Base-by-base conservation (phyloP, 2,113 vertebrate genomes). In the Dipodomys merriami region DNA sequence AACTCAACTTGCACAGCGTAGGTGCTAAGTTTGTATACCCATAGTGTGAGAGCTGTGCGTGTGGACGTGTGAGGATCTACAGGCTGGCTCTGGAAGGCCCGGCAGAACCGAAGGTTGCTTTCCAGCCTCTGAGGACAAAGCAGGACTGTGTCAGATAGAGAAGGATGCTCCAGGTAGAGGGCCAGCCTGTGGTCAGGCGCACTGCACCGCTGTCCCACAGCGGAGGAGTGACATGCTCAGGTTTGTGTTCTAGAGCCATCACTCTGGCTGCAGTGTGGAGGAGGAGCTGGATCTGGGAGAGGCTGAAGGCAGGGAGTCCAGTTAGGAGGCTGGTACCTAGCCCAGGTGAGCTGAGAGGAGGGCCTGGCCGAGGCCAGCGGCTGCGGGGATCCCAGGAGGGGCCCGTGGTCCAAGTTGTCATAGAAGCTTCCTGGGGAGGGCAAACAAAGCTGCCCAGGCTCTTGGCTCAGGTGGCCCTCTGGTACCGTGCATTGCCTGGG, bases 221-320 rank as follows among this genome's bases (percentile, higher is more conserved):
- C 7, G 18, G 76, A n/a, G n/a, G 39, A 71, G 44, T 92, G 95
- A 86, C 80, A 11, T 4, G 18, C 94, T 67, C 81, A 95, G 96
- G 93, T 90, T 29, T 96, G 90, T 94, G 96, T 95, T 96, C 62
- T 95, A 95, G 96, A 94, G 90, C 49, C 86, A 71, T 44, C 53
- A 12, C 90, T 94, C 89, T 92, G 95, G 94, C 96, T 81, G 93
- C 93, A 94, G 77, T 95, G 93, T 53, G 96, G 90, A 95, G 92
- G 89, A 95, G 80, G 94, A 94, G 88, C 95, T 94, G 93, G 81
- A 91, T 81, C 96, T 85, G 93, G 96, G 94, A 81, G 83, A 96
- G 96, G 91, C 96, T 94, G 95, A 73, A 94, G 96, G 95, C 95
- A 95, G 96, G 96, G 93, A 96, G 74, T 91, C 96, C 91, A 91